Base-by-base conservation (phyloP, 2,888 invertebrate species). In the Thecocarcelia acutangulata region DNA sequence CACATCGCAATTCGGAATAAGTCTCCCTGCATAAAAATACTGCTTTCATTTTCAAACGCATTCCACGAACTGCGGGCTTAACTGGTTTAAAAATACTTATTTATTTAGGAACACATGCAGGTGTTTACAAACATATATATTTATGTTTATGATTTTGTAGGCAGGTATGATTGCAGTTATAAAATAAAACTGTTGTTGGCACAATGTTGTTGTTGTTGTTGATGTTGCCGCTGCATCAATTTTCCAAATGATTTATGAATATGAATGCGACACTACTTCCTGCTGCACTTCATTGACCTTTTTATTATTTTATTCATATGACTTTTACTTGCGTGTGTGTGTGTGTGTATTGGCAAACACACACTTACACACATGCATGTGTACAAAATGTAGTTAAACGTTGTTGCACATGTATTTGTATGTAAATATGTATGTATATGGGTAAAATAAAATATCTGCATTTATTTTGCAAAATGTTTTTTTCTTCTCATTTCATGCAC, bases 201-300 rank as follows among this genome's bases (percentile, higher is more conserved):
- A 44, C 40, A 54, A 46, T 74, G 56, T 70, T n/a, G 24, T 5
- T 5, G 24, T 24, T 24, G 24, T 5, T 24, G 24, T 33, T 9
- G 33, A 3, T 72, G 66, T 66, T 76, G 73, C 64, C 76, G 84
- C 68, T 75, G 74, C 85, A 84, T 85, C 86, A 87, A 88, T 88
- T 88, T 87, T 84, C 82, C 84, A 80, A 87, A 88, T 89, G 89
- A 89, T 89, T 90, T 89, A 89, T 89, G 87, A 85, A 89, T 88
- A 85, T 86, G 85, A 85, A 86, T 86, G 87, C 86, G 87, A 87
- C 89, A 89, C 87, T 86, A 87, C 87, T 88, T 90, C 90, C 89
- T 87, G 88, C 82, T 76, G 73, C 84, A 83, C 84, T 85, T 64
- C 84, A 74, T 77, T 82, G 83, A 79, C 76, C 79, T 80, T 72